Evolutionary conservation across 2,797 vertebrate genomes (phyloP).

Genomic region (Vespertilio murinus): DNA sequence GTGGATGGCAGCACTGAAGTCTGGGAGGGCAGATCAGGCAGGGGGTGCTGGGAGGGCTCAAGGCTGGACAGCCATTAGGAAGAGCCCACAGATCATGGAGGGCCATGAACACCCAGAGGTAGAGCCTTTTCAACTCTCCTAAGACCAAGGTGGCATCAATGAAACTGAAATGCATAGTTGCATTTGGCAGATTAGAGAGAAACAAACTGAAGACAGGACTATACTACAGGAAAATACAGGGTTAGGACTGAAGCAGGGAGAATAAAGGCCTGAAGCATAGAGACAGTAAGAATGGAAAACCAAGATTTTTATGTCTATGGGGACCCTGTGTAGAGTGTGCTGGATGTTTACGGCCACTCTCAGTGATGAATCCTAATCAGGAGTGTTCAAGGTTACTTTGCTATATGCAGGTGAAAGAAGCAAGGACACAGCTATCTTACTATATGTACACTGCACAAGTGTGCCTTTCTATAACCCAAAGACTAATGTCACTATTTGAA

Average conservation of each 20-base stretch:
- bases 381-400: no score
- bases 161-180: neutral
- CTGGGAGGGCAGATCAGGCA: neutral
- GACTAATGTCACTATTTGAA: no score
- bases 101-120: neutral
- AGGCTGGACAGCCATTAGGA: neutral
- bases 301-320: neutral
- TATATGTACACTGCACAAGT: no score
- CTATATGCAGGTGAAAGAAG: no score
- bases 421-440: no score
- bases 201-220: neutral
- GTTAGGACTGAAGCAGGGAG: no score
- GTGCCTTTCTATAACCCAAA: no score
- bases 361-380: no score
- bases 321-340: no score
- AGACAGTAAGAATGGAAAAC: accelerated
- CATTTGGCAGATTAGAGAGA: neutral
- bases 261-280: no score
- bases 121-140: neutral
- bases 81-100: neutral
- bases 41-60: neutral
- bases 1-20: neutral
- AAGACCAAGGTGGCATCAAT: neutral
- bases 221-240: neutral
- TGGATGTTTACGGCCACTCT: no score